Evolutionary conservation across 2,113 vertebrate genomes (phyloP).

Genomic region (cat (Felis catus)): F.catus_Fca126_mat1.0 CM031420.1:106825501-106826000

Average conservation of each 20-base stretch:
- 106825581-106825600: not conserved
- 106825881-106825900: not conserved
- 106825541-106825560: not conserved
- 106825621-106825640: not conserved
- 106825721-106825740: too few species aligned
- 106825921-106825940: not conserved
- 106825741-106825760: too few species aligned
- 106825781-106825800: too few species aligned
- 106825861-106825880: not conserved
- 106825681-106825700: not conserved
- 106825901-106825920: not conserved
- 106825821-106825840: not conserved
- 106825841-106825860: not conserved
- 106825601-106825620: not conserved
- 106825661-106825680: not conserved
- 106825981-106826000: too few species aligned
- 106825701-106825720: too few species aligned
- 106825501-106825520: not conserved
- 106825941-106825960: not conserved
- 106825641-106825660: not conserved
- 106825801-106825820: too few species aligned
- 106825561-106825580: constrained; percentile 41
- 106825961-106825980: too few species aligned
- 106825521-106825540: not conserved
- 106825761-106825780: too few species aligned